A percentile compares a stretch with the other conserved stretches of the same genome.
Conservation (phyloP, 2,888 invertebrate species). For the Zelleria hepariella region DNA sequence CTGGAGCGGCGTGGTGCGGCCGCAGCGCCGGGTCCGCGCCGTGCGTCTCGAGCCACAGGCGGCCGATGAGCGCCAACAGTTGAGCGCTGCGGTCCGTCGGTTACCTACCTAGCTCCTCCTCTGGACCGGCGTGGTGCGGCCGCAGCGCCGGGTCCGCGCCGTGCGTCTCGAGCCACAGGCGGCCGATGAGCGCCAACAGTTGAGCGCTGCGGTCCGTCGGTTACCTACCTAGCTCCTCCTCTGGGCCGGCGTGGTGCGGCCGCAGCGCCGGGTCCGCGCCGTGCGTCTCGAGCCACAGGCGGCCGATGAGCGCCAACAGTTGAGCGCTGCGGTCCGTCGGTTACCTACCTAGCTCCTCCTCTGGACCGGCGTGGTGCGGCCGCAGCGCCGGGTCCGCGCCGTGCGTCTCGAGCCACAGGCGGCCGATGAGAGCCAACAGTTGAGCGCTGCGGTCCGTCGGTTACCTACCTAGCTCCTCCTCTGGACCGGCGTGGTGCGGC, state of each 20-base stretch:
- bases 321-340: constrained; percentile 74
- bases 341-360: too few relatives aligned
- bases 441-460: too few relatives aligned
- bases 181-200: constrained; percentile 77
- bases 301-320: constrained; percentile 77
- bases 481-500: too few relatives aligned
- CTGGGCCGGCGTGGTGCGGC: constrained; percentile 54
- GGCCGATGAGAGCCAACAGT: too few relatives aligned
- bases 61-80: constrained; percentile 77
- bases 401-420: too few relatives aligned
- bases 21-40: constrained; percentile 74
- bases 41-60: constrained; percentile 68
- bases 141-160: constrained; percentile 75
- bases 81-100: constrained; percentile 72
- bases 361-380: too few relatives aligned
- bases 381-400: too few relatives aligned
- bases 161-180: constrained; percentile 68
- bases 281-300: constrained; percentile 68
- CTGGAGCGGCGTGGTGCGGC: neutral
- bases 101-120: constrained; percentile 71
- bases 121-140: constrained; percentile 52
- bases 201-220: constrained; percentile 70
- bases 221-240: constrained; percentile 71
- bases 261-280: constrained; percentile 74
- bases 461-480: too few relatives aligned